Conservation (phyloP, 2,888 invertebrate genomes). For the Ornithoptera priamus region DNA sequence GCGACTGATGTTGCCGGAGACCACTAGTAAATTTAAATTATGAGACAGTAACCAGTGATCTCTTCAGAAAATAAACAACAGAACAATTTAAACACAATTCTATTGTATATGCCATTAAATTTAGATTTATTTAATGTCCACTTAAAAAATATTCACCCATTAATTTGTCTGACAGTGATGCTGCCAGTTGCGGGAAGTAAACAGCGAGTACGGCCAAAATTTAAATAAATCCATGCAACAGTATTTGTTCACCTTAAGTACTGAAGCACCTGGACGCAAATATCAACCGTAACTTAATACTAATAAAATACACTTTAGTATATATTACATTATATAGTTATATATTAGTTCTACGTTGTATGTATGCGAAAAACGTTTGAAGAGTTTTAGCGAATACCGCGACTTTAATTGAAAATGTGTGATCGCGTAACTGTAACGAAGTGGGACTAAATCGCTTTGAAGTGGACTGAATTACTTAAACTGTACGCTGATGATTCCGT, state of each 20-base stretch:
- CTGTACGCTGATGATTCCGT: not conserved
- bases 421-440: not conserved
- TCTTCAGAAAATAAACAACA: not conserved
- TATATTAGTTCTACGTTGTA: not conserved
- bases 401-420: not conserved
- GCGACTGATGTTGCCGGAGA: too few species aligned
- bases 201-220: conserved; percentile 21
- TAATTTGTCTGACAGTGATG: conserved; percentile 7
- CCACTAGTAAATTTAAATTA: too few species aligned
- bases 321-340: not conserved
- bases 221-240: conserved; percentile 13
- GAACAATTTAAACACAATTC: not conserved
- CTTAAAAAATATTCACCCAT: conserved; percentile 14
- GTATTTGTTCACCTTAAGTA: conserved; percentile 2
- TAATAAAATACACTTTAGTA: not conserved
- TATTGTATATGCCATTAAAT: not conserved
- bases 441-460: not conserved
- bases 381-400: not conserved
- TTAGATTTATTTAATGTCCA: conserved; percentile 11
- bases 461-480: not conserved
- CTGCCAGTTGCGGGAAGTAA: conserved; percentile 23
- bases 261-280: not conserved
- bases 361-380: not conserved
- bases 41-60: too few species aligned
- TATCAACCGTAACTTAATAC: not conserved